Percentiles rank a stretch among this genome's conserved stretches.
phyloP scores from a whole-genome alignment of 1,140 invertebrate genomes.

The Nephotettix cincticeps region DNA sequence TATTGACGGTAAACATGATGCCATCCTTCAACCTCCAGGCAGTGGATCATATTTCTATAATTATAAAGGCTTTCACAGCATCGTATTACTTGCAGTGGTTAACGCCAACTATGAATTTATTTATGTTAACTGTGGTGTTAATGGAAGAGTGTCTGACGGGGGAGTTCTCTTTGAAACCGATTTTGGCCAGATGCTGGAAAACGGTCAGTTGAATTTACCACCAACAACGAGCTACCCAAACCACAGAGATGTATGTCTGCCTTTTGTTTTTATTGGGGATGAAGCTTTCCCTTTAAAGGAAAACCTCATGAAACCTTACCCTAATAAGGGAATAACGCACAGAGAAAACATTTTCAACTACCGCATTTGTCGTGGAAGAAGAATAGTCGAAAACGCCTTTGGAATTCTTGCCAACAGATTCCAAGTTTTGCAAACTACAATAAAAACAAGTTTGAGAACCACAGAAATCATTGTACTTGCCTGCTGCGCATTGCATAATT shows the following conservation, averaged over 20 bases:
- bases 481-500: slow-evolving; percentile 8
- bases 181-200: slow-evolving; percentile 37
- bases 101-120: slow-evolving; percentile 51
- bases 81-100: slow-evolving; percentile 51
- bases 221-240: slow-evolving; percentile 31
- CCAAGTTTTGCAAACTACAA: slow-evolving; percentile 29
- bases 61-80: slow-evolving; percentile 50
- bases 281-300: slow-evolving; percentile 46
- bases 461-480: neutral
- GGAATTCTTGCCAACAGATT: slow-evolving; percentile 38
- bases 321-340: slow-evolving; percentile 19
- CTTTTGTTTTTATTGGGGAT: slow-evolving; percentile 47
- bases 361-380: slow-evolving; percentile 36
- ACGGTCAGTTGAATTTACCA: slow-evolving; percentile 39
- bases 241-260: slow-evolving; percentile 37
- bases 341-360: slow-evolving; percentile 45
- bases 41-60: slow-evolving; percentile 48
- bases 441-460: slow-evolving; percentile 42
- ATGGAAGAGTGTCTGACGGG: slow-evolving; percentile 48
- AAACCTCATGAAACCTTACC: slow-evolving; percentile 45
- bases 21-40: slow-evolving; percentile 44
- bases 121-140: slow-evolving; percentile 48
- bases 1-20: slow-evolving; percentile 49
- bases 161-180: slow-evolving; percentile 33
- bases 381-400: slow-evolving; percentile 45